Percentiles rank a stretch among this genome's conserved stretches.
Conservation (phyloP, 2,113 vertebrate genomes). For the Conger conger region DNA sequence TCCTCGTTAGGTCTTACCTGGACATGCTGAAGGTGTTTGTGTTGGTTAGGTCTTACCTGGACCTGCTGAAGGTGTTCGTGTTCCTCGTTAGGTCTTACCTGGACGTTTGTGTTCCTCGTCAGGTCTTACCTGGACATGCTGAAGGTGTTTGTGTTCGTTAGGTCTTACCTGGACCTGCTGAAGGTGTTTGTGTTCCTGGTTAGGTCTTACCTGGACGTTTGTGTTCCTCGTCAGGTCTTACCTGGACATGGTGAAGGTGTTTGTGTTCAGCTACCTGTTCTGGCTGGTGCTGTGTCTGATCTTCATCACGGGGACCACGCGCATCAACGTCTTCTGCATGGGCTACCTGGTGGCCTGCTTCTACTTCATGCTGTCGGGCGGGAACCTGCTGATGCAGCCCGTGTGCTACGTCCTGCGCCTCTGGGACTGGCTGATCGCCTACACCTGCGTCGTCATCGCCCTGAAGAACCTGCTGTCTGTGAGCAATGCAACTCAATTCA, state of each 20-base stretch:
- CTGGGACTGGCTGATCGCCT: conserved; percentile 71
- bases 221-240: conserved; percentile 59
- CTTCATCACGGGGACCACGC: conserved; percentile 73
- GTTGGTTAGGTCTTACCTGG: conserved; percentile 65
- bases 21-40: conserved; percentile 9
- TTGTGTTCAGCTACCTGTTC: conserved; percentile 74
- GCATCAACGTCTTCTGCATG: conserved; percentile 69
- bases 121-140: too few species aligned
- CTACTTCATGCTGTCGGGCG: conserved; percentile 72
- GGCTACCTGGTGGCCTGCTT: conserved; percentile 75
- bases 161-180: too few species aligned
- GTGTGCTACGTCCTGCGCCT: conserved; percentile 62
- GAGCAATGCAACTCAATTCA: too few species aligned
- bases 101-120: conserved; percentile 53
- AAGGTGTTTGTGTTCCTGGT: conserved; percentile 9
- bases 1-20: background rate
- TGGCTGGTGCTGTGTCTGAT: conserved; percentile 77
- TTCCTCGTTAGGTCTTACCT: conserved; percentile 46
- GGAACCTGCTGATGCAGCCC: conserved; percentile 68
- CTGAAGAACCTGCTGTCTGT: conserved; percentile 72
- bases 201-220: conserved; percentile 74
- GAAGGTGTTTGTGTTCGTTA: conserved; percentile 62
- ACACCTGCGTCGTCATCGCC: conserved; percentile 67
- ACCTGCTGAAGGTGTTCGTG: conserved; percentile 70
- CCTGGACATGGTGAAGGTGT: conserved; percentile 71